Evolutionary conservation across 2,113 vertebrate species (phyloP).

Genomic region (Callithrix jacchus): DNA sequence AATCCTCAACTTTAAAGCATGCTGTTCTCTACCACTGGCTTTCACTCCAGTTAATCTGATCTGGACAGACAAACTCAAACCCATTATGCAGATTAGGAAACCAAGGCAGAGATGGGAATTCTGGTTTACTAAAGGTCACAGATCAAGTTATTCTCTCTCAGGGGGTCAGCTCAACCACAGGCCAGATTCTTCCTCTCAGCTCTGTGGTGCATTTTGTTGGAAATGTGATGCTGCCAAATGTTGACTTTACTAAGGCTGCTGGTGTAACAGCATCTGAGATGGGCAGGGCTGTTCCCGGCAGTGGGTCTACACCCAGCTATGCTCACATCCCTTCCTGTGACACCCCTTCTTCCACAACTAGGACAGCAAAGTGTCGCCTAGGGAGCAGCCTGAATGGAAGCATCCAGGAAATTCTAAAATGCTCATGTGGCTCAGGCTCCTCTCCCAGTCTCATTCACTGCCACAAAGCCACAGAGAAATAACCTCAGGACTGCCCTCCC

Average conservation of each 20-base stretch:
- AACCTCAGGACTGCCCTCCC: not conserved
- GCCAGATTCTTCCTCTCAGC: not conserved
- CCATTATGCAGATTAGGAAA: conserved; percentile 53
- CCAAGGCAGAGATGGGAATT: not conserved
- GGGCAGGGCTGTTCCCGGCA: not conserved
- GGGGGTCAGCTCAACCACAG: not conserved
- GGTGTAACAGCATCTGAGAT: not conserved
- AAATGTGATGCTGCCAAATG: conserved; percentile 25
- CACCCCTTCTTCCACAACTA: not conserved
- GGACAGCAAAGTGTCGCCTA: not conserved
- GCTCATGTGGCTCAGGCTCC: not conserved
- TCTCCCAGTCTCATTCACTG: not conserved
- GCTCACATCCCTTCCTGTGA: not conserved
- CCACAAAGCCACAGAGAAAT: not conserved
- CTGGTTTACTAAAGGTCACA: conserved; percentile 51
- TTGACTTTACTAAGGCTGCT: not conserved
- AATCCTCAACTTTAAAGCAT: not conserved
- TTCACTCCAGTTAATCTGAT: not conserved
- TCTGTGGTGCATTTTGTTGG: not conserved
- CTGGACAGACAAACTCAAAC: not conserved
- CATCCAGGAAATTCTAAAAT: not conserved
- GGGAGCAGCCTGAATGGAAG: not conserved
- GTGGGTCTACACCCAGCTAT: not conserved
- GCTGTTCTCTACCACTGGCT: not conserved
- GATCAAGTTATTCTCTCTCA: not conserved